Evolutionary conservation across 2,797 vertebrate species (phyloP).

Genomic region (Neosilurus mollespiculum): DNA sequence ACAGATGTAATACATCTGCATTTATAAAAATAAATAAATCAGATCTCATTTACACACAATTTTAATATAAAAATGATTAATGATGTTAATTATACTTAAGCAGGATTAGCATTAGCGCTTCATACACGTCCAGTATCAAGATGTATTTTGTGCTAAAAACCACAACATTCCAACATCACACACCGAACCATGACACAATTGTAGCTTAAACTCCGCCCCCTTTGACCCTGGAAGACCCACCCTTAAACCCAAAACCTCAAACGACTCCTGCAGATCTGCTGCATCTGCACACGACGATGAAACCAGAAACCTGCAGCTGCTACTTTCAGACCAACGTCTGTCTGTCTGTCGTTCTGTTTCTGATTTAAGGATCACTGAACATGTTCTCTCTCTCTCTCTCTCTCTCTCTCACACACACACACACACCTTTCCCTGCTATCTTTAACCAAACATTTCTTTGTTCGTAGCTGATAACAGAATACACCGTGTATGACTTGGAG

Average conservation of each 20-base stretch:
- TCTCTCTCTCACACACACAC: neutral
- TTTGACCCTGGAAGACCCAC: neutral
- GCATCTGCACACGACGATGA: slow-evolving; percentile 56
- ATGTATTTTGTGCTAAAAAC: neutral
- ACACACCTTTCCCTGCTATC: neutral
- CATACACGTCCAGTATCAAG: neutral
- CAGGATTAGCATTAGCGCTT: neutral
- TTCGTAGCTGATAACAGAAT: neutral
- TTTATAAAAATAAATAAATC: neutral
- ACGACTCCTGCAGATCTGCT: slow-evolving; percentile 41
- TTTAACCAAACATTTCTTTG: neutral
- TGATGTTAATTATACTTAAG: neutral
- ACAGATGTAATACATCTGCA: neutral
- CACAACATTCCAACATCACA: neutral
- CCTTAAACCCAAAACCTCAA: neutral
- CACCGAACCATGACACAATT: neutral
- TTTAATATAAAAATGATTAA: neutral
- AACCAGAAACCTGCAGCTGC: slow-evolving; percentile 66
- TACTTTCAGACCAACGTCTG: slow-evolving; percentile 53
- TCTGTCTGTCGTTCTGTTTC: neutral
- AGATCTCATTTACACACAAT: neutral
- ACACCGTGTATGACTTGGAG: neutral
- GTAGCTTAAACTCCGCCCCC: neutral
- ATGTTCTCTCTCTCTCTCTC: too few relatives aligned
- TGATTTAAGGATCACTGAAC: neutral